Evolutionary conservation across 2,113 vertebrate genomes (phyloP), one percentile per base, ranked within the genome.

Genomic region (Lampris megalopsis): DNA sequence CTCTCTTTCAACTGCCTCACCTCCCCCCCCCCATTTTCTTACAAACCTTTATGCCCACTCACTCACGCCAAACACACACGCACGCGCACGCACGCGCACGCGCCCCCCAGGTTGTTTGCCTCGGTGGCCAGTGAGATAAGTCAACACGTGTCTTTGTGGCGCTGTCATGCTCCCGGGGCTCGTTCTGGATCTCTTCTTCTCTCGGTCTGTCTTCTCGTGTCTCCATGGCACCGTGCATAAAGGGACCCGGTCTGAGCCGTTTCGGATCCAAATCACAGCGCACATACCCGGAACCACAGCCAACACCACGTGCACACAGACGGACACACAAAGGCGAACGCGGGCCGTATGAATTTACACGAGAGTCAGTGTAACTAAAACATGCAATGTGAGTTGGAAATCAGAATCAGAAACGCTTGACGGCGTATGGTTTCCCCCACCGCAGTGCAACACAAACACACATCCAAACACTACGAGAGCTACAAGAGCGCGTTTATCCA

Each of bases 51-150:
- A 24, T 24, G 24, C 24, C 24, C 24, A 67, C 67, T 68, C 77
- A 71, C 38, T 75, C 60, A 75, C 66, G 47, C 71, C 71, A 43
- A 48, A 63, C 71, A 63, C 49, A 43, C 49, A 9, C 60, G 63
- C 49, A 54, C 38, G 63, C 70, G 54, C 48, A 53, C 58, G 53
- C 48, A 36, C 49, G n/a, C n/a, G 63, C 9, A 10, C 60, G 43
- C 66, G 10, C 66, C 40, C 65, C 53, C 70, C 53, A 42, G 5
- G 10, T 50, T 63, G 59, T 61, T 10, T 76, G 58, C 66, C 52
- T 80, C 88, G 75, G 82, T 70, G 53, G 78, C 53, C 72, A 88
- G 89, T 93, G 92, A 92, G 92, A 91, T 80, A 93, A 91, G 90
- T 92, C 89, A 92, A 93, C 86, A 92, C 71, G 47, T 56, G 42